Conservation (phyloP, 2,888 invertebrate species). For the Toxonevra muliebris region DNA sequence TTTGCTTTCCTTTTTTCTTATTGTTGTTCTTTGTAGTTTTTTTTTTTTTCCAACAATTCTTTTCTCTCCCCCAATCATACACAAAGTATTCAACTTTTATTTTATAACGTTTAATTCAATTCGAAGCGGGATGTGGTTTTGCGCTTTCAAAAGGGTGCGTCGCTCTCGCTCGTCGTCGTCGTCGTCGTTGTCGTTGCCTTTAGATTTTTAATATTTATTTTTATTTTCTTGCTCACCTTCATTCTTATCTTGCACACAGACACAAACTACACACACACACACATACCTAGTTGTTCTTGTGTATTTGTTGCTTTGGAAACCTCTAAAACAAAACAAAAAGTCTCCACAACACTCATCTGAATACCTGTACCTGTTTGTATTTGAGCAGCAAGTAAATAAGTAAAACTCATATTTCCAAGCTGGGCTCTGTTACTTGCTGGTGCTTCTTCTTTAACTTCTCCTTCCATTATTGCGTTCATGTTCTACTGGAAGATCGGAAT, state of each 20-base stretch:
- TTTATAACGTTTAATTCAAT: constrained; percentile 35
- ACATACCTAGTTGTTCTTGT: background rate
- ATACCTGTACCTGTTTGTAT: constrained; percentile 18
- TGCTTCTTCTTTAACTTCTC: too few relatives aligned
- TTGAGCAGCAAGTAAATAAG: constrained; percentile 1
- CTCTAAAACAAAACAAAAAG: background rate
- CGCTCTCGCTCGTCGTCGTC: too few relatives aligned
- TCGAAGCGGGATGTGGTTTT: constrained; percentile 40
- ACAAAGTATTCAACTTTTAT: background rate
- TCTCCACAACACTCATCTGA: background rate
- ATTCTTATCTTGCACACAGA: constrained; percentile 32
- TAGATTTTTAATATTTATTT: constrained; percentile 19
- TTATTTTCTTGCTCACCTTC: constrained; percentile 38
- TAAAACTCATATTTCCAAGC: constrained; percentile 17
- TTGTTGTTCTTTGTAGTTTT: constrained; percentile 10
- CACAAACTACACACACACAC: too few relatives aligned
- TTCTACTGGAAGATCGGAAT: constrained; percentile 41
- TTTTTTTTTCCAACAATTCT: background rate
- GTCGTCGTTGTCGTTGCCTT: background rate
- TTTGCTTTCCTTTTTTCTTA: constrained; percentile 13
- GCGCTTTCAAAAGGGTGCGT: constrained; percentile 35
- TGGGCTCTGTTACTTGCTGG: background rate
- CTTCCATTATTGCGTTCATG: background rate
- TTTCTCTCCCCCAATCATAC: constrained; percentile 1
- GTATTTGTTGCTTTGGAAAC: background rate